Evolutionary conservation across 2,797 vertebrate species (phyloP).

Genomic region (Hephaestus fuliginosus): DNA sequence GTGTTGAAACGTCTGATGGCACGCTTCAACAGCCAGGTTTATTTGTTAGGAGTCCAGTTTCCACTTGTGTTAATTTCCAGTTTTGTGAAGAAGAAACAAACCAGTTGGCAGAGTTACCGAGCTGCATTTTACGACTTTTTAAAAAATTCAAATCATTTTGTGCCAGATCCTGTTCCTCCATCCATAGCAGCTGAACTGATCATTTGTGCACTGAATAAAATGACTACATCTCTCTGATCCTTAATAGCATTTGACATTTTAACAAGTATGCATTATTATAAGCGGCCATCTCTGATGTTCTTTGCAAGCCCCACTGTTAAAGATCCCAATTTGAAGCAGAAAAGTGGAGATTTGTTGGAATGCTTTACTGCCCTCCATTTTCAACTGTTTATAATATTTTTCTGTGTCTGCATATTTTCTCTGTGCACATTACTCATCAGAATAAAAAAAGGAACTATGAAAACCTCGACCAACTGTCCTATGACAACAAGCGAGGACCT

Average conservation of each 20-base stretch:
- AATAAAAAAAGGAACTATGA: conserved; percentile 99
- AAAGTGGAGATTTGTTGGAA: conserved; percentile 98
- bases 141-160: background rate
- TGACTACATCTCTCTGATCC: background rate
- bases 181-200: background rate
- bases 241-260: background rate
- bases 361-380: conserved; percentile 99
- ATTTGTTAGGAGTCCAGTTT: background rate
- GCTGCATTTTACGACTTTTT: background rate
- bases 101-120: background rate
- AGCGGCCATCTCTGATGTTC: conserved; percentile 79
- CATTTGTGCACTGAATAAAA: background rate
- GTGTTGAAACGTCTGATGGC: background rate
- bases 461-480: conserved; percentile 99
- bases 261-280: background rate
- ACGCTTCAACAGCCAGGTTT: background rate
- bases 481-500: conserved; percentile 99
- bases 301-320: conserved; percentile 97
- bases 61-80: background rate
- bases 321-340: conserved; percentile 93
- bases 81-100: background rate
- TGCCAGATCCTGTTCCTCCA: background rate
- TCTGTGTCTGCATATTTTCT: conserved; percentile 99
- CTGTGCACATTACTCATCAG: conserved; percentile 99
- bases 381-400: conserved; percentile 99